Conservation (phyloP, 1,140 invertebrate species). For the Drosophila hydei region DNA sequence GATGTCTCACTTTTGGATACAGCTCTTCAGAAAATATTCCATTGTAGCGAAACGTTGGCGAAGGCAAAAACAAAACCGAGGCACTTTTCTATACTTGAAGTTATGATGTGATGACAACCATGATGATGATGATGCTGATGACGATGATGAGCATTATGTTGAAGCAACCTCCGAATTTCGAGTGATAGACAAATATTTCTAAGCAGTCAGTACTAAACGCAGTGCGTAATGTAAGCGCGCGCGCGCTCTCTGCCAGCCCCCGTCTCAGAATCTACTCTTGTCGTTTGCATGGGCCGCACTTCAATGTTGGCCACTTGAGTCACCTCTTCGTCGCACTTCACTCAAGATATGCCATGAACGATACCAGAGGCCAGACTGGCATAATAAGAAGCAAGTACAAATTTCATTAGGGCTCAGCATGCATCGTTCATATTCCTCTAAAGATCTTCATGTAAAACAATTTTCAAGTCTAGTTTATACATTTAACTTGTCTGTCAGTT, state of each 20-base stretch:
- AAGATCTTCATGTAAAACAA: neutral
- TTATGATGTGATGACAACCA: slow-evolving; percentile 11
- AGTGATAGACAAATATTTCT: slow-evolving; percentile 49
- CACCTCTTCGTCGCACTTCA: slow-evolving; percentile 19
- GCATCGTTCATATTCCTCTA: slow-evolving; percentile 7
- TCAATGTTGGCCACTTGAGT: slow-evolving; percentile 27
- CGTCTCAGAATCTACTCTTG: slow-evolving; percentile 22
- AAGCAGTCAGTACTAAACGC: slow-evolving; percentile 28
- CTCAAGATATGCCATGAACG: slow-evolving; percentile 7
- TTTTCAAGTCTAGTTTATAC: slow-evolving; percentile 10
- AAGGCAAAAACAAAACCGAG: slow-evolving; percentile 22
- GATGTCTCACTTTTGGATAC: slow-evolving; percentile 34
- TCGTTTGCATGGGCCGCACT: slow-evolving; percentile 35
- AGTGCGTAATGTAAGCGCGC: slow-evolving; percentile 31
- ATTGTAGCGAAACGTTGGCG: slow-evolving; percentile 7
- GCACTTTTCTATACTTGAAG: slow-evolving; percentile 29
- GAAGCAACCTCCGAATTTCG: slow-evolving; percentile 34
- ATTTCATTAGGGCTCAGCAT: slow-evolving; percentile 24
- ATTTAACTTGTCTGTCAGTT: no score
- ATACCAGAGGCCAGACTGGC: slow-evolving; percentile 3
- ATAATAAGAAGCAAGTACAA: slow-evolving; percentile 21
- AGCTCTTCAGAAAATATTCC: slow-evolving; percentile 12
- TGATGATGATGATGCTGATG: no score
- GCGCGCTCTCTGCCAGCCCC: slow-evolving; percentile 15
- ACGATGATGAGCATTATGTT: slow-evolving; percentile 12